A percentile compares a stretch with the other conserved stretches of the same genome.
phyloP scores from a whole-genome alignment of 2,113 vertebrate species.

The Zingel zingel region DNA sequence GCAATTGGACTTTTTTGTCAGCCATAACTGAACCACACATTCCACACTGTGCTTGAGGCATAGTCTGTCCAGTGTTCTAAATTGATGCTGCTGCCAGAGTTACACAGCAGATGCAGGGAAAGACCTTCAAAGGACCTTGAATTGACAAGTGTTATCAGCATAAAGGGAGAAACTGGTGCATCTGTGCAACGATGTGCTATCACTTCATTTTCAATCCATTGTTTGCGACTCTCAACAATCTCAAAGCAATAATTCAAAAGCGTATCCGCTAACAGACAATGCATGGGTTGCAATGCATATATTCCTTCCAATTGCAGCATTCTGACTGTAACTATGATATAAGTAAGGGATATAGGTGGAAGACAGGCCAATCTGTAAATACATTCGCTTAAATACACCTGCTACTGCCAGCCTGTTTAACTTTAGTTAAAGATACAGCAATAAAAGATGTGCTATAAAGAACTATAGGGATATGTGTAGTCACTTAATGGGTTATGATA shows the following conservation, averaged over 20 bases:
- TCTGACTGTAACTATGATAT: not conserved
- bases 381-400: not conserved
- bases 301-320: not conserved
- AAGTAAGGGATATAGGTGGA: not conserved
- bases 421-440: not conserved
- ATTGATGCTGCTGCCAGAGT: conserved; percentile 42
- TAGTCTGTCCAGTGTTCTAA: conserved; percentile 45
- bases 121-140: conserved; percentile 30
- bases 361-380: not conserved
- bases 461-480: too few species aligned
- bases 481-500: not conserved
- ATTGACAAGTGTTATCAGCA: conserved; percentile 31
- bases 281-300: too few species aligned
- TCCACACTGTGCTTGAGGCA: conserved; percentile 33
- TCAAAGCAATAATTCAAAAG: not conserved
- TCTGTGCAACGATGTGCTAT: not conserved
- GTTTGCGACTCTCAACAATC: not conserved
- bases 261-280: not conserved
- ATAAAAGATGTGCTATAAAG: not conserved
- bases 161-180: conserved; percentile 15
- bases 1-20: conserved; percentile 35
- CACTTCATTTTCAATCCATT: not conserved
- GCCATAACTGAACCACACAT: conserved; percentile 37
- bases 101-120: conserved; percentile 29
- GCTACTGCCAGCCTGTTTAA: not conserved